Evolutionary conservation across 2,113 vertebrate genomes (phyloP).

Genomic region (Gobio gobio): DNA sequence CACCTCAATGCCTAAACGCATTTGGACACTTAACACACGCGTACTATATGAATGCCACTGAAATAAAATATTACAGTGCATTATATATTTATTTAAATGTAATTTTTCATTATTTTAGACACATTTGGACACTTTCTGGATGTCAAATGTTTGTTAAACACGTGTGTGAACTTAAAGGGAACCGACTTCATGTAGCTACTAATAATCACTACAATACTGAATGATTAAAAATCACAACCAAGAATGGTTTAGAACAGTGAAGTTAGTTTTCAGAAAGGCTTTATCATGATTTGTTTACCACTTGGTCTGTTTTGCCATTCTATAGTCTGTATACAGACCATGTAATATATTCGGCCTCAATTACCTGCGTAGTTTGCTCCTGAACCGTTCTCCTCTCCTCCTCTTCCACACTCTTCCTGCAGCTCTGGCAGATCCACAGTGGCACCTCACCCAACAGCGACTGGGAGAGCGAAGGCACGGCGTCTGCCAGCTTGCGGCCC

Average conservation of each 20-base stretch:
- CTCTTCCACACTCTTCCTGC: constrained; percentile 96
- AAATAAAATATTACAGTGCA: neutral
- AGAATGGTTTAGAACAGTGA: neutral
- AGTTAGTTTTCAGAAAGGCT: neutral
- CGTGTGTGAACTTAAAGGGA: neutral
- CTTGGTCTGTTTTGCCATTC: neutral
- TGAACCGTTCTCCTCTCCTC: constrained; percentile 90
- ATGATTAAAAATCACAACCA: neutral
- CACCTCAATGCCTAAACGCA: neutral
- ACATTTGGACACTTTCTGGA: neutral
- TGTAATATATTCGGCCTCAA: neutral
- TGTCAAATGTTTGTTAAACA: neutral
- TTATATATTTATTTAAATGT: neutral
- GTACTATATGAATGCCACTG: neutral
- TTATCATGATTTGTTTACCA: neutral
- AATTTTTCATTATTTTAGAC: too few relatives aligned
- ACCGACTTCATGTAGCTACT: neutral
- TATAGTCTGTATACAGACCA: neutral
- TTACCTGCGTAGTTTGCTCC: constrained; percentile 87
- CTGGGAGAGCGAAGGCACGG: constrained; percentile 93
- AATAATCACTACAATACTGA: neutral
- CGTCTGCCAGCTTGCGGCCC: constrained; percentile 86
- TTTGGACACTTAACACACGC: too few relatives aligned
- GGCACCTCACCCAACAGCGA: constrained; percentile 96
- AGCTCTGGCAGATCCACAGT: constrained; percentile 99